Evolutionary conservation across 2,888 invertebrate species (phyloP).

Genomic region (Lydus trimaculatus): DNA sequence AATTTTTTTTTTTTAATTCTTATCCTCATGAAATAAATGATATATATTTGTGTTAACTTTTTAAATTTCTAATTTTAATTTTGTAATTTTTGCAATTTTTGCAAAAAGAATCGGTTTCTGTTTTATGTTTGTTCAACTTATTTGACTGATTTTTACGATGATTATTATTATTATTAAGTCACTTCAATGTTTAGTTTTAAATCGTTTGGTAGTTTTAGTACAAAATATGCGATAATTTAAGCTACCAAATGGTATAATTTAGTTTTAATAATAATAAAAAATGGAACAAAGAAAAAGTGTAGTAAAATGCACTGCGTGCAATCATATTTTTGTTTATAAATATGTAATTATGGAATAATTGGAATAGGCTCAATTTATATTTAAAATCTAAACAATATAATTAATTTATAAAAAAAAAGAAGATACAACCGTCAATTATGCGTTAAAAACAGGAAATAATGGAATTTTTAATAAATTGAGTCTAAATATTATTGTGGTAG

Average conservation of each 20-base stretch:
- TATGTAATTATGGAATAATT: neutral
- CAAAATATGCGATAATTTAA: slow-evolving; percentile 13
- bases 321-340: slow-evolving; percentile 20
- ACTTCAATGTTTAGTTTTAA: neutral
- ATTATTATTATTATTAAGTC: neutral
- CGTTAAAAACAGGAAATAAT: neutral
- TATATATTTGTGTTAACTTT: neutral
- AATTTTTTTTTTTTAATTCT: slow-evolving; percentile 26
- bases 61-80: neutral
- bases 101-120: neutral
- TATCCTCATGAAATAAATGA: neutral
- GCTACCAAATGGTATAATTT: slow-evolving; percentile 22
- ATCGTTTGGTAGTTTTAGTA: slow-evolving; percentile 3
- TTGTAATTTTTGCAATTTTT: neutral
- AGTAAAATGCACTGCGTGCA: slow-evolving; percentile 36
- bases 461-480: slow-evolving; percentile 22
- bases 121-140: neutral
- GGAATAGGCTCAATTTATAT: slow-evolving; percentile 1
- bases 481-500: slow-evolving; percentile 37
- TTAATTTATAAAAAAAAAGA: neutral
- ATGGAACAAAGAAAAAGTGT: slow-evolving; percentile 23
- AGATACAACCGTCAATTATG: neutral
- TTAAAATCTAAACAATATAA: neutral
- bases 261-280: slow-evolving; percentile 12
- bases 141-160: slow-evolving; percentile 11